A percentile compares a stretch with the other conserved stretches of the same genome.
phyloP scores from a whole-genome alignment of 2,797 vertebrate genomes.

The Amniataba percoides region DNA sequence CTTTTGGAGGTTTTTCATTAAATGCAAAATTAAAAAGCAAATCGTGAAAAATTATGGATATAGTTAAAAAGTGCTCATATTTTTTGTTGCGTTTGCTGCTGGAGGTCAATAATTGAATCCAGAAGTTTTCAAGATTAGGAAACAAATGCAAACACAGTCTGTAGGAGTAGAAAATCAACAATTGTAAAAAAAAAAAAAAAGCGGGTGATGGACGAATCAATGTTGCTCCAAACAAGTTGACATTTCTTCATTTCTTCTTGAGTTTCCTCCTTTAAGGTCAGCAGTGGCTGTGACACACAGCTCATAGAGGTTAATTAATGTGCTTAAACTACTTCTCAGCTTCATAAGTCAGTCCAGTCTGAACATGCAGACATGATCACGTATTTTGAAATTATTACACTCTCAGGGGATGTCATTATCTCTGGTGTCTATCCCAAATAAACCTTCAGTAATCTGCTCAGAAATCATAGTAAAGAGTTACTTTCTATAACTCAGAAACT shows the following conservation, averaged over 20 bases:
- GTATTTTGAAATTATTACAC: neutral
- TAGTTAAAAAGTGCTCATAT: constrained; percentile 1
- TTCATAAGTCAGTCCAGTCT: neutral
- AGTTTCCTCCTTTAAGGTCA: neutral
- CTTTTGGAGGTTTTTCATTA: neutral
- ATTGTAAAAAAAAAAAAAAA: neutral
- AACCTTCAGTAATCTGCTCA: neutral
- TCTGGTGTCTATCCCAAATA: neutral
- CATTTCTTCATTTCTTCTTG: neutral
- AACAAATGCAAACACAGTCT: neutral
- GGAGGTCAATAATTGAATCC: neutral
- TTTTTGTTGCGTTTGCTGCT: constrained; percentile 14
- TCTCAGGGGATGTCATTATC: constrained; percentile 1
- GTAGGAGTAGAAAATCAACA: neutral
- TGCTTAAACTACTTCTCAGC: neutral
- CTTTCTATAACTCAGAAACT: neutral
- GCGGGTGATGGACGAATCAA: neutral
- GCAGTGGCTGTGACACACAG: neutral
- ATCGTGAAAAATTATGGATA: neutral
- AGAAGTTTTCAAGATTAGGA: neutral
- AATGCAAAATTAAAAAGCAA: neutral
- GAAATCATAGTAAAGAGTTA: neutral
- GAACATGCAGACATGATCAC: neutral
- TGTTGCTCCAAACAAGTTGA: neutral
- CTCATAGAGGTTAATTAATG: neutral